A percentile compares a stretch with the other conserved stretches of the same genome.
Evolutionary conservation across 2,113 vertebrate genomes (phyloP).

Genomic region (Andinoacara biseriatus): DNA sequence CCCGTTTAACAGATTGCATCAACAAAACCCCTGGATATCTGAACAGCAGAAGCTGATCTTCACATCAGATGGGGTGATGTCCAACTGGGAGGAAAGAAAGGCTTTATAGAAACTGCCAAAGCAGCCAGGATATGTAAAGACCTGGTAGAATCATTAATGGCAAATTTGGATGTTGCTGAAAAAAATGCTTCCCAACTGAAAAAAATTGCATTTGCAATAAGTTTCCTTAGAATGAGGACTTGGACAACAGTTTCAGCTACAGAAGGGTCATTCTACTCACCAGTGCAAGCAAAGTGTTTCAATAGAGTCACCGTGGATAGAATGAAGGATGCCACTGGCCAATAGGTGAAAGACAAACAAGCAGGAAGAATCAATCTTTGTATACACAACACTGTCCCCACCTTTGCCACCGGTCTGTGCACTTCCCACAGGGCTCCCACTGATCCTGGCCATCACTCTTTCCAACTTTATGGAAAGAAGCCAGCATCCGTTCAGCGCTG

Average conservation of each 20-base stretch:
- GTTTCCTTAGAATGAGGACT: neutral
- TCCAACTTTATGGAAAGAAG: too few species aligned
- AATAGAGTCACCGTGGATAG: neutral
- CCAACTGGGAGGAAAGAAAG: neutral
- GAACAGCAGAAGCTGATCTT: too few species aligned
- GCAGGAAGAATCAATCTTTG: too few species aligned
- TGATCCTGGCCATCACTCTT: too few species aligned
- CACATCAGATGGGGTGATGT: neutral
- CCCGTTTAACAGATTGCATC: neutral
- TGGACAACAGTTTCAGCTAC: neutral
- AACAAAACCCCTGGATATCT: neutral
- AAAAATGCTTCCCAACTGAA: neutral
- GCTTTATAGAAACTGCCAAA: rapidly evolving
- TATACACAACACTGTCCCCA: too few species aligned
- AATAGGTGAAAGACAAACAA: neutral
- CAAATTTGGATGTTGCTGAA: neutral
- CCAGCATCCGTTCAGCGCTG: neutral
- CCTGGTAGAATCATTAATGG: neutral
- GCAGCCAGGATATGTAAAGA: rapidly evolving
- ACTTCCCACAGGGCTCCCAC: too few species aligned
- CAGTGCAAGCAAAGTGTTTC: neutral
- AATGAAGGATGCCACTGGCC: neutral
- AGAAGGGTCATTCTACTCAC: neutral
- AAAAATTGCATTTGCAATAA: neutral
- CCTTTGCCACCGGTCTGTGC: too few species aligned